Base-by-base conservation (phyloP, 2,888 invertebrate genomes). In the Ptilodon capucinus region DNA sequence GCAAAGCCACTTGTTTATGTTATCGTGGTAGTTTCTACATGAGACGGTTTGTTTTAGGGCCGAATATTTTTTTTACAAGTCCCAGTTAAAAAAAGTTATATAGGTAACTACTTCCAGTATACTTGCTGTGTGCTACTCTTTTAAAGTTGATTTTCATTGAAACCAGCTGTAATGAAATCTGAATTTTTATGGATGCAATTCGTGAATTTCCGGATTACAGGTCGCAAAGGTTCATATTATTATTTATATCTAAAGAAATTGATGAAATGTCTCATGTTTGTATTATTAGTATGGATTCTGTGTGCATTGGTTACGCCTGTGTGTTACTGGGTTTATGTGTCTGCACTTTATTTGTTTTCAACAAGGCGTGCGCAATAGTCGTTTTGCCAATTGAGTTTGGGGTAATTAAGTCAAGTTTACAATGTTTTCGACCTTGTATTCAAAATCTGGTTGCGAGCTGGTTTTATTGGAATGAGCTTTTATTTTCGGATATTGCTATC, bases 321-420 rank as follows among this genome's bases (percentile, higher is more conserved):
- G 42, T 48, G 39, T 48, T 42, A 34, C 18, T 46, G 34, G 44
- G 40, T 54, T 57, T 51, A 61, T 23, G 44, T 49, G 46, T n/a
- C 32, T 8, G n/a, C 36, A 30, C 18, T 23, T 38, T 47, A 40
- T 57, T 52, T 53, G 39, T 45, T 39, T 48, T 44, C 18, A 32
- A 32, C 14, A 34, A 35, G 36, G 7, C 2, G 14, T 8, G n/a
- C 42, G 41, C 18, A 46, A 42, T 47, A 49, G 14, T 13, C 35
- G 7, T 18, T 44, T 21, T 16, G 18, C 34, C 11, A n/a, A 48
- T 51, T 46, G 6, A 55, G 43, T 36, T 46, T 34, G 44, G 25
- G n/a, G 46, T 56, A 56, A 56, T 58, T 56, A 48, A 52, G 43
- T 36, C 18, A 25, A 16, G 28, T 28, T 28, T 28, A 28, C n/a